phyloP scores from a whole-genome alignment of 2,113 vertebrate species.

The Etheostoma cragini region DNA sequence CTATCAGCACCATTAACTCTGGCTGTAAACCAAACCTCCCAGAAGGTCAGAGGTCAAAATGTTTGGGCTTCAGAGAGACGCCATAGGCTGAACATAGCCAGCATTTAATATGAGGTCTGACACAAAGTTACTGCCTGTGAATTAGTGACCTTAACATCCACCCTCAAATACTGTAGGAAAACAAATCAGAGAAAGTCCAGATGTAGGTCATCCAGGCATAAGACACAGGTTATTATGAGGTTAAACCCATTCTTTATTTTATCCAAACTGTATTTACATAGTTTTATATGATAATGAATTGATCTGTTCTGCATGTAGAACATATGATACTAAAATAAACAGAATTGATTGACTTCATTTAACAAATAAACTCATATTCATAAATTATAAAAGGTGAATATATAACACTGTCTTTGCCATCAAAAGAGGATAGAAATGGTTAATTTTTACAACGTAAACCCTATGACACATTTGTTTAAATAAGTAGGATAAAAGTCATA shows the following conservation, averaged over 20 bases:
- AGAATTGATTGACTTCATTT: background rate
- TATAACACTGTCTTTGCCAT: background rate
- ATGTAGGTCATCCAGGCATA: slow-evolving; percentile 35
- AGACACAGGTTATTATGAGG: slow-evolving; percentile 1
- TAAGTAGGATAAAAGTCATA: slow-evolving; percentile 33
- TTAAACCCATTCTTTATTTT: background rate
- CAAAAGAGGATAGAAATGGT: background rate
- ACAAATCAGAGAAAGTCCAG: slow-evolving; percentile 28
- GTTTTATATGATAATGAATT: background rate
- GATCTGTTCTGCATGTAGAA: background rate
- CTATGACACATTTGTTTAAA: slow-evolving; percentile 20
- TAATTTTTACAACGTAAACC: background rate
- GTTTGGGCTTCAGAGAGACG: slow-evolving; percentile 80
- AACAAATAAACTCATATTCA: background rate
- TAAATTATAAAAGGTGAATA: background rate
- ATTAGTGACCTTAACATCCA: slow-evolving; percentile 60
- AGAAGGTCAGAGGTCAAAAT: slow-evolving; percentile 80
- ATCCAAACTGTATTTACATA: background rate
- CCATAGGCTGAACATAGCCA: slow-evolving; percentile 63
- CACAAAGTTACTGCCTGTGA: slow-evolving; percentile 66
- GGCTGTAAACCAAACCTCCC: slow-evolving; percentile 76
- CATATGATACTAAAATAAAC: background rate
- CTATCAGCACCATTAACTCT: slow-evolving; percentile 75
- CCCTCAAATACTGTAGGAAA: slow-evolving; percentile 22
- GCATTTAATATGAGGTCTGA: slow-evolving; percentile 74